These are phyloP conservation scores for Elymnias hypermnestra DNA, from an alignment of 1,140 invertebrate genomes.

Conservation along the genomic window DNA sequence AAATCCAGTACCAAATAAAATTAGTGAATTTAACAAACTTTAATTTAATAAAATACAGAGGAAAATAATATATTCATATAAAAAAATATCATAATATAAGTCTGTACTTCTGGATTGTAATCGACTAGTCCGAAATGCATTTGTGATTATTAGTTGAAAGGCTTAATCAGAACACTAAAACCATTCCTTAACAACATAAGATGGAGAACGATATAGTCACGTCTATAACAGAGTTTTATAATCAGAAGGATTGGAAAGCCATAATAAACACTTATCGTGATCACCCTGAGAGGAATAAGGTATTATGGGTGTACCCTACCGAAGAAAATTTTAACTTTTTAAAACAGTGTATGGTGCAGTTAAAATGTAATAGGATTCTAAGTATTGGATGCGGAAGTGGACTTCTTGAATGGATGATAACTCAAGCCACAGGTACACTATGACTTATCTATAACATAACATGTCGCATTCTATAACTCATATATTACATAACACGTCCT, in stretches of 20 bases:
- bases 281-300: slow-evolving; percentile 51
- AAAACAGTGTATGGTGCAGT: slow-evolving; percentile 29
- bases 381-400: slow-evolving; percentile 73
- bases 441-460: neutral
- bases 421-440: slow-evolving; percentile 51
- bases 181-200: too few species aligned
- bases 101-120: too few species aligned
- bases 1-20: too few species aligned
- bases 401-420: slow-evolving; percentile 70
- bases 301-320: slow-evolving; percentile 69
- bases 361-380: slow-evolving; percentile 42
- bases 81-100: too few species aligned
- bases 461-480: too few species aligned
- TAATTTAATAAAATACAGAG: too few species aligned
- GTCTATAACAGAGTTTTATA: slow-evolving; percentile 35
- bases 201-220: slow-evolving; percentile 44
- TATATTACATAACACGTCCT: too few species aligned
- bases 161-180: too few species aligned
- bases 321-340: slow-evolving; percentile 64
- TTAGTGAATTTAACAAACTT: too few species aligned
- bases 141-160: too few species aligned
- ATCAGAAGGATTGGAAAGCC: slow-evolving; percentile 53
- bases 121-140: too few species aligned
- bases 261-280: slow-evolving; percentile 53
- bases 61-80: too few species aligned